Evolutionary conservation across 1,140 invertebrate genomes (phyloP).

Genomic region (Tetraneura akinire): DNA sequence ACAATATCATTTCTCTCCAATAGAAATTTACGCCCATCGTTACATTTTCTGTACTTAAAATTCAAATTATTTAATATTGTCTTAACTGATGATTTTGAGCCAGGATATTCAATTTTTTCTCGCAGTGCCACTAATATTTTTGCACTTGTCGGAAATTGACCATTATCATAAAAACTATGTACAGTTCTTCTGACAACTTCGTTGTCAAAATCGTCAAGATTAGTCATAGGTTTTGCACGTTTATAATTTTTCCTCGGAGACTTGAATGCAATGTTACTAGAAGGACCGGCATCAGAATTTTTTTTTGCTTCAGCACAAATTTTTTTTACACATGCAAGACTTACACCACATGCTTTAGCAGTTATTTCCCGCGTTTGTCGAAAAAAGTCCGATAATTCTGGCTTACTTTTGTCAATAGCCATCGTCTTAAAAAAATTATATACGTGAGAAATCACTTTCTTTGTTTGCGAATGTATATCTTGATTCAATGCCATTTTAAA

Average conservation of each 20-base stretch:
- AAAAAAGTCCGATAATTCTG: background rate
- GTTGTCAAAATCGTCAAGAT: background rate
- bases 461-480: slow-evolving; percentile 2
- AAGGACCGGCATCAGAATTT: background rate
- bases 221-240: background rate
- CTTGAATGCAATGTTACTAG: background rate
- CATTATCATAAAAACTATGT: slow-evolving; percentile 8
- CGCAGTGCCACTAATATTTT: too few relatives aligned
- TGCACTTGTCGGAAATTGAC: slow-evolving; percentile 5
- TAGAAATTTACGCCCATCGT: slow-evolving; percentile 30
- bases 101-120: too few relatives aligned
- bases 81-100: background rate
- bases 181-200: slow-evolving; percentile 7
- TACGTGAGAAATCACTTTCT: background rate
- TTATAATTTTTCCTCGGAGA: slow-evolving; percentile 1
- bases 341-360: background rate
- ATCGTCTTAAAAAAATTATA: too few relatives aligned
- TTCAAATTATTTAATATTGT: background rate
- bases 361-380: background rate
- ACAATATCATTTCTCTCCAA: slow-evolving; percentile 44
- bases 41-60: background rate
- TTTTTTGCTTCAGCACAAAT: background rate
- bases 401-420: slow-evolving; percentile 5
- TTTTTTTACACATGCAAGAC: background rate
- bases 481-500: too few relatives aligned